A percentile compares a stretch with the other conserved stretches of the same genome.
These are phyloP conservation scores for Venturia canescens DNA, from an alignment of 1,140 invertebrate genomes.

Conservation along the genomic window DNA sequence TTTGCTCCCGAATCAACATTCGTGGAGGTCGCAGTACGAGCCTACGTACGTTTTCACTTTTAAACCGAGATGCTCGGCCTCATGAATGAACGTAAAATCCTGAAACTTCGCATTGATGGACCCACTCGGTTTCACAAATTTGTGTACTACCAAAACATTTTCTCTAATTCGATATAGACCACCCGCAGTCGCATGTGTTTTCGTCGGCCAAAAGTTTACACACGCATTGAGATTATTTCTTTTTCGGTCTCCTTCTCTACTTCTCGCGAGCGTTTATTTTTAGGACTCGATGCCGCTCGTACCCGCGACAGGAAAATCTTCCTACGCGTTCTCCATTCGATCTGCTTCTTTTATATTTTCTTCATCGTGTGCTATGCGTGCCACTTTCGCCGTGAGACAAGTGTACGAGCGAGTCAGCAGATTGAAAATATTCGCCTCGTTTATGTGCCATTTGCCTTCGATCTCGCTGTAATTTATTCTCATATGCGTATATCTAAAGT, in stretches of 20 bases:
- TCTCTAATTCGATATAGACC: constrained; percentile 1
- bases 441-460: too few relatives aligned
- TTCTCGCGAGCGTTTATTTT: constrained; percentile 27
- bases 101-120: neutral
- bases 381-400: neutral
- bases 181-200: constrained; percentile 14
- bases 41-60: neutral
- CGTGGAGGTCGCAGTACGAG: too few relatives aligned
- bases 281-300: neutral
- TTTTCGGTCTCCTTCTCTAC: constrained; percentile 42
- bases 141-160: constrained; percentile 12
- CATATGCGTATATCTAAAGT: too few relatives aligned
- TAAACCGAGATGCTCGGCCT: neutral
- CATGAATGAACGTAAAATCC: constrained; percentile 3
- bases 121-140: constrained; percentile 1
- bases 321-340: neutral
- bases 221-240: neutral
- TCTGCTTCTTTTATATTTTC: neutral
- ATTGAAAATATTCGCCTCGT: neutral
- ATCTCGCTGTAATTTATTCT: too few relatives aligned
- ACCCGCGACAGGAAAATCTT: neutral
- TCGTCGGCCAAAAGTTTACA: neutral
- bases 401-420: neutral
- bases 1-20: neutral
- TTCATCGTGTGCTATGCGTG: neutral